These are phyloP conservation scores for Eupithecia subfuscata DNA, from an alignment of 2,888 invertebrate species.

Conservation along the genomic window DNA sequence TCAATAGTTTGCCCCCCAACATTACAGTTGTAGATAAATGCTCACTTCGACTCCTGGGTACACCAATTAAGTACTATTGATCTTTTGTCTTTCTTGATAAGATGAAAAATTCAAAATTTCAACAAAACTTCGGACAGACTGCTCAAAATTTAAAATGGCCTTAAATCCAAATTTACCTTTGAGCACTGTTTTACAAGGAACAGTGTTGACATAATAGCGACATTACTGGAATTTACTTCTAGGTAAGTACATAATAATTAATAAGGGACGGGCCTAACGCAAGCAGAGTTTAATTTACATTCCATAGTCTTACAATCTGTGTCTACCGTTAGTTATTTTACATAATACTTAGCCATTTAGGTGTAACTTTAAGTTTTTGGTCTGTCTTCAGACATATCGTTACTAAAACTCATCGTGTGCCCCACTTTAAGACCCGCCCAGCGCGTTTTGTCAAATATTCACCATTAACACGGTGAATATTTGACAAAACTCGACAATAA, in stretches of 20 bases:
- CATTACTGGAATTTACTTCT: background rate
- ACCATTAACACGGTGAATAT: slow-evolving; percentile 67
- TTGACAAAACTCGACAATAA: slow-evolving; percentile 79
- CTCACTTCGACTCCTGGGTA: too few relatives aligned
- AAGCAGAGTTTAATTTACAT: background rate
- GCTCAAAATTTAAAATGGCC: background rate
- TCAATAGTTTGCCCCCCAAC: too few relatives aligned
- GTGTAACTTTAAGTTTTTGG: background rate
- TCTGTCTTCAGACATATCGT: slow-evolving; percentile 35
- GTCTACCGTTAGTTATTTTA: background rate
- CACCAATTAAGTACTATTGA: too few relatives aligned
- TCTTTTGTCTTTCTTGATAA: too few relatives aligned
- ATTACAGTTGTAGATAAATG: too few relatives aligned
- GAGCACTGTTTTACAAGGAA: too few relatives aligned
- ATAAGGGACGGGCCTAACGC: background rate
- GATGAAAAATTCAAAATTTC: too few relatives aligned
- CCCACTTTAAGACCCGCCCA: slow-evolving; percentile 63
- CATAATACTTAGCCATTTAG: background rate
- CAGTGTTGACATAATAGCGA: background rate
- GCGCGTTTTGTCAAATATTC: too few relatives aligned
- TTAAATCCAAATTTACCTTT: background rate
- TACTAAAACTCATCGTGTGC: slow-evolving; percentile 43
- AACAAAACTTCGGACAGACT: too few relatives aligned
- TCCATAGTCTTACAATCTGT: background rate
- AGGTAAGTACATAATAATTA: too few relatives aligned